These are phyloP conservation scores for Eurosta solidaginis DNA, from an alignment of 1,140 invertebrate species.

Conservation along the genomic window DNA sequence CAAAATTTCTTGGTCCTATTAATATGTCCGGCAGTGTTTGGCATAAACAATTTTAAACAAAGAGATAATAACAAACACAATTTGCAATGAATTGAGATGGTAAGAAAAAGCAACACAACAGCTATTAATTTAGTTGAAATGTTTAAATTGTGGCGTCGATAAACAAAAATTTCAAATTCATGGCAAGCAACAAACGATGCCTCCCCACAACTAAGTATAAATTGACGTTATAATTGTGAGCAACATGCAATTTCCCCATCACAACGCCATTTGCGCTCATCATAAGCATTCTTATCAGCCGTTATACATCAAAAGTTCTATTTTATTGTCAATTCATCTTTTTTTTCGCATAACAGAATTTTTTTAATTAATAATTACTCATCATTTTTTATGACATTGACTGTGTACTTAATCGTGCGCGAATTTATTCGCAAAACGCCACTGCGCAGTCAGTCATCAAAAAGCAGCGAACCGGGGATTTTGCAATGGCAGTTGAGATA, in stretches of 20 bases:
- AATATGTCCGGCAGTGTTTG: no score
- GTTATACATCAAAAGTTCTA: background rate
- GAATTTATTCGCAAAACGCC: background rate
- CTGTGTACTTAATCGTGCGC: background rate
- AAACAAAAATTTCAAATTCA: no score
- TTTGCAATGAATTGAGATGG: no score
- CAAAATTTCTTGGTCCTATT: no score
- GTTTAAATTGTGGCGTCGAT: no score
- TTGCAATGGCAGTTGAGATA: background rate
- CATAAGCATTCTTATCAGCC: background rate
- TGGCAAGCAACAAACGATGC: no score
- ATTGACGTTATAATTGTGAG: background rate
- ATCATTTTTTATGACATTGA: background rate
- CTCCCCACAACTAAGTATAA: no score
- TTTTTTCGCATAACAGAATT: slow-evolving; percentile 1
- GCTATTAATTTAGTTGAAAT: no score
- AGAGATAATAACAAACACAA: no score
- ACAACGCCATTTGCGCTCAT: background rate
- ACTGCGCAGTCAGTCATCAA: background rate
- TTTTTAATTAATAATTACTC: background rate
- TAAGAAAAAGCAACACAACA: no score
- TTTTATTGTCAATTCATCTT: background rate
- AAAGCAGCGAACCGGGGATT: background rate
- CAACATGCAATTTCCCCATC: background rate
- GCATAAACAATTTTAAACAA: no score